A percentile compares a stretch with the other conserved stretches of the same genome.
phyloP scores from a whole-genome alignment of 2,888 invertebrate genomes.

The Epistrophe grossulariae region DNA sequence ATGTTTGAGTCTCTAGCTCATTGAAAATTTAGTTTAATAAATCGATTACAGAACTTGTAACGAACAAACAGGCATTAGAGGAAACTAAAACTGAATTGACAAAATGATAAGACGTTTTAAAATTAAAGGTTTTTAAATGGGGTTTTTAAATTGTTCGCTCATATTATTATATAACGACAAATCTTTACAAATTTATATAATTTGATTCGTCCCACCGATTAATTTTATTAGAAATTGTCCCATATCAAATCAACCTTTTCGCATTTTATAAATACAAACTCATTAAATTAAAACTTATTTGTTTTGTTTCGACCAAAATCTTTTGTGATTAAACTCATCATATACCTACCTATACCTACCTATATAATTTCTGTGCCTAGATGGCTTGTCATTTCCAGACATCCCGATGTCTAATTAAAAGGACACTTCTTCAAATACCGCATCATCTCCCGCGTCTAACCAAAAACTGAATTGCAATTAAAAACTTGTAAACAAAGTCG shows the following conservation, averaged over 20 bases:
- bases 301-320: conserved; percentile 22
- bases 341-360: not conserved
- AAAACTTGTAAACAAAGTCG: conserved; percentile 72
- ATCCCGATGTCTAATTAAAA: conserved; percentile 64
- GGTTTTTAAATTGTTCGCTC: no score
- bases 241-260: conserved; percentile 18
- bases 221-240: not conserved
- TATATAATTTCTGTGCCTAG: conserved; percentile 10
- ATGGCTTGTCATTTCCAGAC: conserved; percentile 31
- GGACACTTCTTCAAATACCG: conserved; percentile 58
- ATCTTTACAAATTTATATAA: no score
- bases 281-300: conserved; percentile 63
- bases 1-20: no score
- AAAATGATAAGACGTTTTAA: no score
- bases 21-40: no score
- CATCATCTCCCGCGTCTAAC: conserved; percentile 64
- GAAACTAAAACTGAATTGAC: no score
- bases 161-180: no score
- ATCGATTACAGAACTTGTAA: no score
- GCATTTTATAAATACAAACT: not conserved
- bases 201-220: conserved; percentile 14
- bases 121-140: no score
- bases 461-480: conserved; percentile 73
- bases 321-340: conserved; percentile 38
- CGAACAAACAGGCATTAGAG: no score